phyloP scores from a whole-genome alignment of 2,888 invertebrate species.

The Diaphora mendica region DNA sequence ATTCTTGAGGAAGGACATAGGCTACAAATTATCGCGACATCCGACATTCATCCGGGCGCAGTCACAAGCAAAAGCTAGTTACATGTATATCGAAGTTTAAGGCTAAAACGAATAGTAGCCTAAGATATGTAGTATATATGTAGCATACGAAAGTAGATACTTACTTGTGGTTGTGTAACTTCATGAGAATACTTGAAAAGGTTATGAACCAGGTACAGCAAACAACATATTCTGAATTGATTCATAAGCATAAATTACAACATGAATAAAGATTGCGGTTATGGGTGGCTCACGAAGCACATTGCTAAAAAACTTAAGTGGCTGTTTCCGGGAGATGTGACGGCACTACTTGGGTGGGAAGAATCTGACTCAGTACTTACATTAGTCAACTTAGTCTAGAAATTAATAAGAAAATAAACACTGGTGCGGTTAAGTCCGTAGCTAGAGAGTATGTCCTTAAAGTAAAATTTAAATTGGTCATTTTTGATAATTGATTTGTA shows the following conservation, averaged over 20 bases:
- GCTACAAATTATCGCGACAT: too few species aligned
- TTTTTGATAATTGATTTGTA: neutral
- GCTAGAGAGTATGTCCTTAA: neutral
- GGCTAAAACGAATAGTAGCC: too few species aligned
- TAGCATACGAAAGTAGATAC: too few species aligned
- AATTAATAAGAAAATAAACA: constrained; percentile 13
- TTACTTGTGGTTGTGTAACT: neutral
- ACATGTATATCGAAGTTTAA: too few species aligned
- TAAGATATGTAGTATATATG: too few species aligned
- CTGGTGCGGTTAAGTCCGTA: neutral
- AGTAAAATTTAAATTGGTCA: neutral
- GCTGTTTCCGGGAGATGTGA: constrained; percentile 34
- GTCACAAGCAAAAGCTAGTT: too few species aligned
- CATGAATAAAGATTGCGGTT: constrained; percentile 27
- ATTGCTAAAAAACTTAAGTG: constrained; percentile 49
- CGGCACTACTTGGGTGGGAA: constrained; percentile 41
- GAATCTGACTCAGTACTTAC: constrained; percentile 13
- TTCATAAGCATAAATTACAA: constrained; percentile 27
- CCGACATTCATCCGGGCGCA: too few species aligned
- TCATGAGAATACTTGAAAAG: constrained; percentile 2
- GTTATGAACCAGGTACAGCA: constrained; percentile 10
- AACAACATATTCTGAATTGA: constrained; percentile 14
- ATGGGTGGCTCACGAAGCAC: constrained; percentile 26
- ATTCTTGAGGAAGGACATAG: too few species aligned
- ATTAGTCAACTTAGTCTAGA: constrained; percentile 8